Evolutionary conservation across 2,797 vertebrate genomes (phyloP).

Genomic region (Phoebastria nigripes): DNA sequence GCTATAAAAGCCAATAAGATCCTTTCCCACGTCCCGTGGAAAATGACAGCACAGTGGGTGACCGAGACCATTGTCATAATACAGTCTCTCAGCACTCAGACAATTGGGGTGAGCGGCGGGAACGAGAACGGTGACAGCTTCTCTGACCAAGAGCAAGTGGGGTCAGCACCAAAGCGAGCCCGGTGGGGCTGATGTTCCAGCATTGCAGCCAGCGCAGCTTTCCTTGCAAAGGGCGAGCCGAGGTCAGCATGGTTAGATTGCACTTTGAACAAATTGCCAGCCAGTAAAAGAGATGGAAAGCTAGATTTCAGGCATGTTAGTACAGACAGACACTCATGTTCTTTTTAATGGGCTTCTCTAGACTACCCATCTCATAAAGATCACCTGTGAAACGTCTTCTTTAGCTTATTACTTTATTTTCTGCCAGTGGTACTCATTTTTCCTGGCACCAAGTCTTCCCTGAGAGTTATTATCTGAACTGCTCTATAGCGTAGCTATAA

Average conservation of each 20-base stretch:
- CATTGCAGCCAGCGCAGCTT: background rate
- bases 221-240: background rate
- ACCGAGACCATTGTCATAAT: rapidly evolving
- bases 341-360: background rate
- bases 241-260: background rate
- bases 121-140: background rate
- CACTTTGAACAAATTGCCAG: background rate
- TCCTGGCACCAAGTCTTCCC: background rate
- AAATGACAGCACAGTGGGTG: background rate
- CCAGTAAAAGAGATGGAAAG: background rate
- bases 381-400: background rate
- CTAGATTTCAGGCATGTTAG: background rate
- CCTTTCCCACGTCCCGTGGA: background rate
- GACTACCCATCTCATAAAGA: background rate
- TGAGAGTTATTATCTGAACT: background rate
- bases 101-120: rapidly evolving
- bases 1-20: background rate
- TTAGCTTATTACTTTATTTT: background rate
- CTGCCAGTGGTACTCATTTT: background rate
- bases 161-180: background rate
- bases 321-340: background rate
- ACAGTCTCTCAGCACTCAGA: background rate
- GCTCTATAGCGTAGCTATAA: background rate
- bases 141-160: background rate
- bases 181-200: background rate